Evolutionary conservation across 2,113 vertebrate genomes (phyloP).

Genomic region (Pteronura brasiliensis): DNA sequence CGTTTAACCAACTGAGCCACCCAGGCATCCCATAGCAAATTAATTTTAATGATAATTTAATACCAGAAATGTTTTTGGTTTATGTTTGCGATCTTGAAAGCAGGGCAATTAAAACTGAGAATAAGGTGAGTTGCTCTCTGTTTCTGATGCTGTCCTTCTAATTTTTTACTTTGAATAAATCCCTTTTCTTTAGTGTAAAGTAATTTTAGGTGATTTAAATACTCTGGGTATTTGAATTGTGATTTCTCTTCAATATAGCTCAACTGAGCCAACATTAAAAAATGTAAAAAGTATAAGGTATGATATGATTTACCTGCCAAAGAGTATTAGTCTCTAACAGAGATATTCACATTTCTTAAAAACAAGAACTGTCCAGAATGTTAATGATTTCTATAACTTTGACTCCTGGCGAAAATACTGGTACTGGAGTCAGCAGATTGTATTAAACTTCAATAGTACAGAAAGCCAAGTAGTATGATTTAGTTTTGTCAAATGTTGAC

Average conservation of each 20-base stretch:
- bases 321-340: neutral
- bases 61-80: constrained; percentile 11
- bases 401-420: neutral
- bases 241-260: constrained; percentile 22
- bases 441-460: neutral
- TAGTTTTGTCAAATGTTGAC: constrained; percentile 25
- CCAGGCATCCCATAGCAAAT: neutral
- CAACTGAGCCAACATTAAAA: neutral
- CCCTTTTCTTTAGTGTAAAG: neutral
- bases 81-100: constrained; percentile 19
- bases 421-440: neutral
- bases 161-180: neutral
- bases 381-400: constrained; percentile 32
- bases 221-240: neutral
- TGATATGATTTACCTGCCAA: constrained; percentile 25
- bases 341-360: constrained; percentile 13
- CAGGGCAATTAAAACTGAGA: neutral
- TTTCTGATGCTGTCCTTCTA: neutral
- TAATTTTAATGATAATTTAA: constrained; percentile 8
- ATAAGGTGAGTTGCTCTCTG: neutral
- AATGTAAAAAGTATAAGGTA: neutral
- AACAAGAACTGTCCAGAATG: neutral
- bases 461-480: constrained; percentile 10
- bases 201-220: constrained; percentile 32
- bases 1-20: too few species aligned